Evolutionary conservation across 2,113 vertebrate species (phyloP).

Genomic region (Gracilinanus agilis): DNA sequence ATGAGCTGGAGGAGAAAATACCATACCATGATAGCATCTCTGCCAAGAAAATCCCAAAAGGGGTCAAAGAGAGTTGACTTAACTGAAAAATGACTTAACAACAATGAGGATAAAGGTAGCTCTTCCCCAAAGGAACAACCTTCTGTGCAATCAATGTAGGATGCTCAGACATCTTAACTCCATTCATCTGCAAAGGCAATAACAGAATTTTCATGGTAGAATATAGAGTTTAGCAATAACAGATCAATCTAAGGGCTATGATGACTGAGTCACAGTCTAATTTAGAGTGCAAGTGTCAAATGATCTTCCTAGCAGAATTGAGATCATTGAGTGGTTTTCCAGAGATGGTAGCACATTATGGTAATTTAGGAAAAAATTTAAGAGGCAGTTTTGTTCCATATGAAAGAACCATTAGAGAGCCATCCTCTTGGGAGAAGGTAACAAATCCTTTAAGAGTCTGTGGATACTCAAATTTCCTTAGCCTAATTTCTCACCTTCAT

Average conservation of each 20-base stretch:
- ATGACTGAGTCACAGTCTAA: neutral
- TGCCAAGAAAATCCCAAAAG: too few relatives aligned
- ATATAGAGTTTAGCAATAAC: neutral
- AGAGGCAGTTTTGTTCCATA: neutral
- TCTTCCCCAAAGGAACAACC: neutral
- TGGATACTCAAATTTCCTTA: slow-evolving; percentile 34
- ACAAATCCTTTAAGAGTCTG: slow-evolving; percentile 5
- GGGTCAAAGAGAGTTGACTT: too few relatives aligned
- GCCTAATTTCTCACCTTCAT: slow-evolving; percentile 8
- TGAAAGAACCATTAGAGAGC: neutral
- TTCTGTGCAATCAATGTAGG: neutral
- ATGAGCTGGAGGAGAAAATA: too few relatives aligned
- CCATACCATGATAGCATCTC: too few relatives aligned
- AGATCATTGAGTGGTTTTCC: neutral
- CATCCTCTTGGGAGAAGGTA: neutral
- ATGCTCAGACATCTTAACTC: slow-evolving; percentile 1
- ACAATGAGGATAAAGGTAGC: neutral
- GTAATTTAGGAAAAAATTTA: neutral
- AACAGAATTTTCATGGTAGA: neutral
- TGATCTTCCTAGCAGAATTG: slow-evolving; percentile 20
- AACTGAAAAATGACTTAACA: too few relatives aligned
- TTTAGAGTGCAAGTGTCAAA: neutral
- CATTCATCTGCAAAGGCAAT: neutral
- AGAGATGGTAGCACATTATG: slow-evolving; percentile 26
- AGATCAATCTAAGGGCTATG: neutral